Conservation (phyloP, 1,140 invertebrate species). For the Acromyrmex charruanus region DNA sequence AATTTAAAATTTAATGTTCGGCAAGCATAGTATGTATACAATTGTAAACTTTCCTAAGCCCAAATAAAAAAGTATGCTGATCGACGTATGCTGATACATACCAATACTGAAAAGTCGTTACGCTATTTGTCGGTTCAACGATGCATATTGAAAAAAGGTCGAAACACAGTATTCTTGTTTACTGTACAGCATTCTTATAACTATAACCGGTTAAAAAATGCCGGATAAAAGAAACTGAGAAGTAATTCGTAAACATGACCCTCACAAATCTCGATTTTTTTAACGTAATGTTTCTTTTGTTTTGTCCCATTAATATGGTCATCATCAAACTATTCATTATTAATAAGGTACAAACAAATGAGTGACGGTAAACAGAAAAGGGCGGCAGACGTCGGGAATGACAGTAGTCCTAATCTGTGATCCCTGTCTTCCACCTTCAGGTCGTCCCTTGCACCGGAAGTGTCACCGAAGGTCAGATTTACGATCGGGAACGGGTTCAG, state of each 20-base stretch:
- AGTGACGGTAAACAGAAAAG: conserved; percentile 34
- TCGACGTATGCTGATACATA: background rate
- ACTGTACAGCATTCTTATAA: background rate
- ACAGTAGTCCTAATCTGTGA: conserved; percentile 39
- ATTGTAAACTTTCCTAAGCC: background rate
- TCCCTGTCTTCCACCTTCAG: background rate
- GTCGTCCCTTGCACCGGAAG: conserved; percentile 45
- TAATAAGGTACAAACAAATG: conserved; percentile 40
- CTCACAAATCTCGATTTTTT: background rate
- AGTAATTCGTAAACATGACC: background rate
- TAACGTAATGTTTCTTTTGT: conserved; percentile 34
- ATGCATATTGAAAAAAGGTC: background rate
- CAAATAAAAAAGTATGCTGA: background rate
- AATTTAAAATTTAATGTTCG: background rate
- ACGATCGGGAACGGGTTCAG: conserved; percentile 29
- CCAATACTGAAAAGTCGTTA: background rate
- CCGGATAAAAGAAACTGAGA: background rate
- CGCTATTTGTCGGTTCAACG: background rate
- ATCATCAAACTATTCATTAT: conserved; percentile 22
- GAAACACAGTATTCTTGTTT: conserved; percentile 2
- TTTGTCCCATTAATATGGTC: conserved; percentile 19
- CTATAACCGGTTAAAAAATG: background rate
- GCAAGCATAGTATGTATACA: background rate
- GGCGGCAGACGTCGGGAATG: background rate
- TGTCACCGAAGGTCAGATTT: conserved; percentile 57